Evolutionary conservation across 2,888 invertebrate species (phyloP).

Genomic region (Drosophila dives): DNA sequence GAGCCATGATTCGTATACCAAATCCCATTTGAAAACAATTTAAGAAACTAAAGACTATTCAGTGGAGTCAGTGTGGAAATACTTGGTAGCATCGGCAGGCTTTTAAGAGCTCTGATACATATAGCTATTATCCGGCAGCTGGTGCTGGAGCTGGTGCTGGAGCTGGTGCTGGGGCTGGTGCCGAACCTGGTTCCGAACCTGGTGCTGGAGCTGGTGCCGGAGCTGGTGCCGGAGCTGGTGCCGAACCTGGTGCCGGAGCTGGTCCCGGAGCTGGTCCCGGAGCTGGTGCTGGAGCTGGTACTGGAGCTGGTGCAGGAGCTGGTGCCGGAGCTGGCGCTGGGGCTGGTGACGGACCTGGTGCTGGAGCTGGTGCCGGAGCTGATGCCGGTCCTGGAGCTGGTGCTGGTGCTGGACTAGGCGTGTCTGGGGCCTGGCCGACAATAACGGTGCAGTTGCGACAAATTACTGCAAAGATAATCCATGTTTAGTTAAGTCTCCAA

Average conservation of each 20-base stretch:
- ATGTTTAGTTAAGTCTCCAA: neutral
- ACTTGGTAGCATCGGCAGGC: neutral
- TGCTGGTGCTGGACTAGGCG: slow-evolving; percentile 5
- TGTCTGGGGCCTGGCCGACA: slow-evolving; percentile 34
- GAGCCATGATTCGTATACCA: slow-evolving; percentile 45
- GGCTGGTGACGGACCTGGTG: neutral
- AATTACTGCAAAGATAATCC: slow-evolving; percentile 57
- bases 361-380: neutral
- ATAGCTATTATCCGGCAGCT: neutral
- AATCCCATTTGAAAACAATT: slow-evolving; percentile 33
- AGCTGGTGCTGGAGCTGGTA: slow-evolving; percentile 9
- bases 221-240: slow-evolving; percentile 8
- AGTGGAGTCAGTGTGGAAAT: slow-evolving; percentile 1
- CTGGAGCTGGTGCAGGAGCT: slow-evolving; percentile 11
- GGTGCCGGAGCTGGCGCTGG: neutral
- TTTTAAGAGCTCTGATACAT: neutral
- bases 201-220: neutral
- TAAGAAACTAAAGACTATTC: neutral
- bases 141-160: neutral
- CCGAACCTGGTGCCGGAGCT: slow-evolving; percentile 5
- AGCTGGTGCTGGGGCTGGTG: neutral
- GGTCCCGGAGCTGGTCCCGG: slow-evolving; percentile 11
- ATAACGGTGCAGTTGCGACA: slow-evolving; percentile 76
- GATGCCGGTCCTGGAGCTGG: neutral
- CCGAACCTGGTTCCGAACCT: neutral